Evolutionary conservation across 1,140 invertebrate species (phyloP), one percentile per base, ranked within the genome.

Genomic region (Drosophila kanapiae): DNA sequence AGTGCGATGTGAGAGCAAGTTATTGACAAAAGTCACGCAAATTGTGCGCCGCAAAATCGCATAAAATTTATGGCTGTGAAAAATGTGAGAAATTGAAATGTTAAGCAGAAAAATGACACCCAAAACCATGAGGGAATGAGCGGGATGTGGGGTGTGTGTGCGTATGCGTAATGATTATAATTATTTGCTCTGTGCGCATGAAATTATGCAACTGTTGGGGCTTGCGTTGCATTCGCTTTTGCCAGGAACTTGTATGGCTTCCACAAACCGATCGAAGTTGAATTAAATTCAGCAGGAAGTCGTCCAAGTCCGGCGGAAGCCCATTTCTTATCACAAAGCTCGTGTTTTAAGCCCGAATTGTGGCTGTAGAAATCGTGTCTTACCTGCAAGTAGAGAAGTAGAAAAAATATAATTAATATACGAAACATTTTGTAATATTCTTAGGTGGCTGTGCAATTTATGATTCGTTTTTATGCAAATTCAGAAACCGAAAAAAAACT

Each of bases 11-110:
- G 69, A 48, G 67, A 40, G 62, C 70, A 87, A 84, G 80, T 86
- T 91, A 90, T 90, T 79, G 78, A 82, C 82, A 91, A 91, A 90
- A 86, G 85, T 90, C 85, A 90, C 85, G 85, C 85, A 90, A 88
- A 85, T 90, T 80, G 79, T 58, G 59, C 75, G 47, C 61, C 60
- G 40, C 40, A 57, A 62, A 63, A 58, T 65, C 53, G 59, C 64
- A 87, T 51, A 64, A 83, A 88, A 78, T 78, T 61, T 80, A 80
- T 80, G 72, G 43, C 51, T 57, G 58, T 78, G 43, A 82, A 82
- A 82, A 74, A 65, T 86, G 79, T 83, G 68, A 85, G 75, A 90
- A 81, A 90, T 78, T 90, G 74, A 90, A 90, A 88, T 90, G 81
- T 88, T 86, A 64, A 78, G 80, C 84, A 49, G 23, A 65, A 62